phyloP scores from a whole-genome alignment of 1,140 invertebrate genomes.

The Brevipalpus yothersi region DNA sequence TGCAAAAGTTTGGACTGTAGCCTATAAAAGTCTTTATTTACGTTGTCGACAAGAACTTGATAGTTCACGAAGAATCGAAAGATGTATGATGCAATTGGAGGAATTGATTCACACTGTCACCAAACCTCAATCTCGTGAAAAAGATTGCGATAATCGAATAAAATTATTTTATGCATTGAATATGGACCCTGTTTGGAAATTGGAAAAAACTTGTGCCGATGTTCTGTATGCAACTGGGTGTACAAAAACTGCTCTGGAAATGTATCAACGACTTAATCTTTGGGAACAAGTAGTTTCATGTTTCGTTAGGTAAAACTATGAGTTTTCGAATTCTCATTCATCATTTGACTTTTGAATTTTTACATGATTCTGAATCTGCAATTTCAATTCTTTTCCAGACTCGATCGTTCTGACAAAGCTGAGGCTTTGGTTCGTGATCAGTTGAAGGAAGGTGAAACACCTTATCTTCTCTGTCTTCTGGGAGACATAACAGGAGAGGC shows the following conservation, averaged over 20 bases:
- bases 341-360: neutral
- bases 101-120: slow-evolving; percentile 32
- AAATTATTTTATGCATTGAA: slow-evolving; percentile 23
- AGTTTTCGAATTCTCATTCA: neutral
- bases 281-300: slow-evolving; percentile 84
- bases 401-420: slow-evolving; percentile 30
- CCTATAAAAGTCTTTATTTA: slow-evolving; percentile 36
- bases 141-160: slow-evolving; percentile 21
- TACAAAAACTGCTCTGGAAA: slow-evolving; percentile 56
- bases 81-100: slow-evolving; percentile 58
- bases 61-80: slow-evolving; percentile 49
- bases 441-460: slow-evolving; percentile 47
- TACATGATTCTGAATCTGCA: slow-evolving; percentile 4
- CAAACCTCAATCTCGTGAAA: slow-evolving; percentile 18
- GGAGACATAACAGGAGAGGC: slow-evolving; percentile 47
- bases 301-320: slow-evolving; percentile 31
- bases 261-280: slow-evolving; percentile 48
- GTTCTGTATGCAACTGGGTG: slow-evolving; percentile 51
- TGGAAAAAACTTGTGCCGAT: slow-evolving; percentile 47
- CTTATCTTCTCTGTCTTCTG: slow-evolving; percentile 64
- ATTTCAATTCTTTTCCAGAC: slow-evolving; percentile 11
- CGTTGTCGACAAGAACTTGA: slow-evolving; percentile 47
- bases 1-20: slow-evolving; percentile 31
- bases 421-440: slow-evolving; percentile 62
- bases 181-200: slow-evolving; percentile 41